These are phyloP conservation scores for Nezara viridula DNA, from an alignment of 2,888 invertebrate genomes.

Conservation along the genomic window DNA sequence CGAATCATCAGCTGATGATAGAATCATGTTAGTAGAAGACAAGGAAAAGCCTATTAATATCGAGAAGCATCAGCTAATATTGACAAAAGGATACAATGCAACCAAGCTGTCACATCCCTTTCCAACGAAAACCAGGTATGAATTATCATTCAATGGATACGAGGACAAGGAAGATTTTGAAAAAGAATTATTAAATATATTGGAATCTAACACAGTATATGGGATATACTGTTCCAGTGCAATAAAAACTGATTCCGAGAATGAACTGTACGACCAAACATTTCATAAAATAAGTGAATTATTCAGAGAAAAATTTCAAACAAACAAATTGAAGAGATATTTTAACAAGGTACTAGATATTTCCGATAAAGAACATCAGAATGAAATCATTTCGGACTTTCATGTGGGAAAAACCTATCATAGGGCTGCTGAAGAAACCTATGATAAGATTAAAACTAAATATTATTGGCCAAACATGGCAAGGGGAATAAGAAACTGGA, in stretches of 20 bases:
- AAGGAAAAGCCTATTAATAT: neutral
- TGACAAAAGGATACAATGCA: neutral
- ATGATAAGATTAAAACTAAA: neutral
- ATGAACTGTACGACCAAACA: neutral
- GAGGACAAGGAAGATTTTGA: neutral
- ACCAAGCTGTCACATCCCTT: too few relatives aligned
- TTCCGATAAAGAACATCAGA: neutral
- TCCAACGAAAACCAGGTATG: neutral
- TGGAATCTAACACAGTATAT: too few relatives aligned
- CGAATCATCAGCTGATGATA: neutral
- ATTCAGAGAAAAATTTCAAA: neutral
- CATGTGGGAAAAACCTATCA: neutral
- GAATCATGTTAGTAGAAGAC: neutral
- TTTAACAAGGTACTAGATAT: too few relatives aligned
- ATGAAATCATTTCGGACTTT: neutral
- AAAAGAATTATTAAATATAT: neutral
- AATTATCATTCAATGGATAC: neutral
- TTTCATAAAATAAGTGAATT: neutral
- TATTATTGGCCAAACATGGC: neutral
- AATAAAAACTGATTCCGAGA: too few relatives aligned
- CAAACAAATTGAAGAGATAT: neutral
- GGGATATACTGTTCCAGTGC: too few relatives aligned
- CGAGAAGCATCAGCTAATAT: neutral
- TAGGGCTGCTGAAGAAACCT: neutral
- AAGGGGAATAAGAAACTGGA: neutral